These are phyloP conservation scores for Iphiclides podalirius DNA, from an alignment of 2,888 invertebrate species.

Conservation along the genomic window DNA sequence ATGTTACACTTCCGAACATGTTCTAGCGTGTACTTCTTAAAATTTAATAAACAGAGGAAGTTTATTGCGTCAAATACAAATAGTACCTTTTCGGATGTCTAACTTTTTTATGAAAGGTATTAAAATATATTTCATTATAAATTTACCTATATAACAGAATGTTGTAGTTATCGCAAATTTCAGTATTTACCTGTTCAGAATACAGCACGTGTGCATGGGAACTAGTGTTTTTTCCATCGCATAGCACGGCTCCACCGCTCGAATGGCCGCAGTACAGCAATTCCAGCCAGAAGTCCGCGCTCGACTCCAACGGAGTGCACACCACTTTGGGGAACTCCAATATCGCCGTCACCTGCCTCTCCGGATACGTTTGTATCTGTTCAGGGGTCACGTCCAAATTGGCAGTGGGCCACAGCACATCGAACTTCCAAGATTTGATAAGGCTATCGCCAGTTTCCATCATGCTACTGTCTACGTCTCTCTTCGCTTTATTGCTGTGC, in stretches of 20 bases:
- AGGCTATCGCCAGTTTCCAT: conserved; percentile 66
- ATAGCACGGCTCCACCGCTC: conserved; percentile 82
- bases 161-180: too few relatives aligned
- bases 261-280: conserved; percentile 88
- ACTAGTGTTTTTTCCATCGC: conserved; percentile 81
- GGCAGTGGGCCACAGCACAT: conserved; percentile 91
- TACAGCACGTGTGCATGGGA: conserved; percentile 83
- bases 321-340: conserved; percentile 87
- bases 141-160: too few relatives aligned
- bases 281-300: conserved; percentile 88
- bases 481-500: conserved; percentile 36
- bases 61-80: too few relatives aligned
- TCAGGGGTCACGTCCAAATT: conserved; percentile 86
- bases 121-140: too few relatives aligned
- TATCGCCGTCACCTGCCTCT: conserved; percentile 85
- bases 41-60: too few relatives aligned
- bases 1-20: too few relatives aligned
- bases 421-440: conserved; percentile 81
- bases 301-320: conserved; percentile 81
- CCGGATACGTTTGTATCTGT: conserved; percentile 89
- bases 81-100: too few relatives aligned
- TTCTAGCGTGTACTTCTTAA: too few relatives aligned
- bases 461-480: conserved; percentile 56
- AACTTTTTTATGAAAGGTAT: too few relatives aligned
- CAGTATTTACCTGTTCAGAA: conserved; percentile 90